These are phyloP conservation scores for Nomada lathburiana DNA, from an alignment of 2,888 invertebrate species.

Conservation along the genomic window DNA sequence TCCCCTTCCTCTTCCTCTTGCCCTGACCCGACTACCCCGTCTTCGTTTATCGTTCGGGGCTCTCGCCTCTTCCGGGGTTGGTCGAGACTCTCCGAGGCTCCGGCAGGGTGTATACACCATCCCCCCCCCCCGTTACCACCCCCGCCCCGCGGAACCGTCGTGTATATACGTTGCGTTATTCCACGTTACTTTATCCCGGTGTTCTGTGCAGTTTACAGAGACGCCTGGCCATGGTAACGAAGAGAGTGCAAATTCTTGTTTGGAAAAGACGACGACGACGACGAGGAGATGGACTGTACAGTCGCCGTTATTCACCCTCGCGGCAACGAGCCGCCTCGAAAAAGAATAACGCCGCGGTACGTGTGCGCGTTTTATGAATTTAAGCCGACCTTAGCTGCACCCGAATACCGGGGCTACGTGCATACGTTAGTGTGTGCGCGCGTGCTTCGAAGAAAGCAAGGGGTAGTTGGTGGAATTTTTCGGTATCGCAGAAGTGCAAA, in stretches of 20 bases:
- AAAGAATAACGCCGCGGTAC: slow-evolving; percentile 21
- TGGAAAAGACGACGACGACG: slow-evolving; percentile 64
- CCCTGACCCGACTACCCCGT: background rate
- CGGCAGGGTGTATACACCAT: slow-evolving; percentile 62
- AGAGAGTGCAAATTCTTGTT: slow-evolving; percentile 72
- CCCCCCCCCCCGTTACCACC: slow-evolving; percentile 6
- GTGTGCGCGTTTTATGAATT: slow-evolving; percentile 58
- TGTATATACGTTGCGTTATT: slow-evolving; percentile 69
- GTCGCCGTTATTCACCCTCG: slow-evolving; percentile 58
- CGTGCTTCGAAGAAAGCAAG: background rate
- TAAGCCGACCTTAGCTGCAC: slow-evolving; percentile 44
- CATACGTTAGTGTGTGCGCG: background rate
- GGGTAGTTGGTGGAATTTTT: background rate
- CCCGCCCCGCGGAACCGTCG: slow-evolving; percentile 2
- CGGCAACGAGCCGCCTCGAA: slow-evolving; percentile 33
- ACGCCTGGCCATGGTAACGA: slow-evolving; percentile 70
- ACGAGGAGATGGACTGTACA: slow-evolving; percentile 43
- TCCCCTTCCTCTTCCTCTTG: slow-evolving; percentile 44
- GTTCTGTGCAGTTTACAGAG: slow-evolving; percentile 72
- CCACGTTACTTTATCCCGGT: slow-evolving; percentile 69
- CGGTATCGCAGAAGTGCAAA: too few relatives aligned
- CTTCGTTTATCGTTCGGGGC: slow-evolving; percentile 7
- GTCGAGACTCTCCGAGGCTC: slow-evolving; percentile 61
- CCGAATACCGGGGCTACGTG: background rate
- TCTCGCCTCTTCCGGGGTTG: slow-evolving; percentile 66